Evolutionary conservation across 2,113 vertebrate species (phyloP).

Genomic region (Rhabdornis inornatus): DNA sequence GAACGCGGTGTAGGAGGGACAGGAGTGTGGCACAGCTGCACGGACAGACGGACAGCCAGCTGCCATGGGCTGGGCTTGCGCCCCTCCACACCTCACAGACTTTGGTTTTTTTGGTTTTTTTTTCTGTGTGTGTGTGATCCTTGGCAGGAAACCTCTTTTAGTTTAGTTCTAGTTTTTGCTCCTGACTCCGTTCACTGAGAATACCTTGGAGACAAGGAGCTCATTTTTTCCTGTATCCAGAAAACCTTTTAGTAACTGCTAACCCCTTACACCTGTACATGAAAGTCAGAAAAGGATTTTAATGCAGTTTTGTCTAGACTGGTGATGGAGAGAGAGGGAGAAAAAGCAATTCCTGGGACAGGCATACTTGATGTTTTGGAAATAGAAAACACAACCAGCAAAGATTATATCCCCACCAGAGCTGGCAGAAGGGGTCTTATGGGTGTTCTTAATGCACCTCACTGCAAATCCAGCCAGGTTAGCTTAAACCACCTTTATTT

Average conservation of each 20-base stretch:
- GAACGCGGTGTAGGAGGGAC: accelerated
- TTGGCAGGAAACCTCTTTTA: neutral
- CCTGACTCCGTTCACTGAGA: neutral
- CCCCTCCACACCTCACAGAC: neutral
- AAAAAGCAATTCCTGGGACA: neutral
- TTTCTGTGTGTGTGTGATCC: no score
- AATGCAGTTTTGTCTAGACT: slow-evolving; percentile 8
- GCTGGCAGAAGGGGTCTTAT: neutral
- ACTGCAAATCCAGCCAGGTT: neutral
- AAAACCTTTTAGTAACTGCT: neutral
- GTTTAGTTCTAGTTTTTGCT: neutral
- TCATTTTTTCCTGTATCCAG: neutral
- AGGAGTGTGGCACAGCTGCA: neutral
- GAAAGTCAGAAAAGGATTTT: neutral
- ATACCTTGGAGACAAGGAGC: neutral
- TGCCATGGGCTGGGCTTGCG: neutral
- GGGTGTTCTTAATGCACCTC: slow-evolving; percentile 4
- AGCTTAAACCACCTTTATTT: slow-evolving; percentile 44
- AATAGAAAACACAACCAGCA: neutral
- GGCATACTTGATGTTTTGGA: neutral
- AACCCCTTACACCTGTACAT: neutral
- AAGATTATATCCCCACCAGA: neutral
- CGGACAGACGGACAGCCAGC: neutral
- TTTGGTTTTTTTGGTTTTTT: neutral
- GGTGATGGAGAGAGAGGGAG: neutral